Conservation (phyloP, 2,113 vertebrate genomes). For the Tetraodon nigroviridis region DNA sequence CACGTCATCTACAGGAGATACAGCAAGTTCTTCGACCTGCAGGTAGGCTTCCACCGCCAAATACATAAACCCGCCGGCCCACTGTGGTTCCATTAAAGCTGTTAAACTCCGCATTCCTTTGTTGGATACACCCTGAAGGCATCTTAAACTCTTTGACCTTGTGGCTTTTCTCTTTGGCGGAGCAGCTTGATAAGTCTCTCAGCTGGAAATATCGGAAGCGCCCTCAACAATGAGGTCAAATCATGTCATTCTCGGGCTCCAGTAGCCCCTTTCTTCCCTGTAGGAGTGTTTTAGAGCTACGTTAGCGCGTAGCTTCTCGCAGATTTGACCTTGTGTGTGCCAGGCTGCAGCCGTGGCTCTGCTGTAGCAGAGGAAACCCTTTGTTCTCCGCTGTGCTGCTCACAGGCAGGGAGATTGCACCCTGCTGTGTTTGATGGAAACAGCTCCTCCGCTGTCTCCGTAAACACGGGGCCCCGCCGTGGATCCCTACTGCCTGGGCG, state of each 20-base stretch:
- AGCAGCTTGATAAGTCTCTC: slow-evolving; percentile 44
- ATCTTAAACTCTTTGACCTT: slow-evolving; percentile 30
- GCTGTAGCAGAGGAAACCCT: slow-evolving; percentile 57
- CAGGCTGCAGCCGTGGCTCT: slow-evolving; percentile 28
- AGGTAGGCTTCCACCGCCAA: slow-evolving; percentile 72
- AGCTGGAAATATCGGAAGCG: too few relatives aligned
- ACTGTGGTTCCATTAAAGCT: neutral
- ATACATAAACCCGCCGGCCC: neutral
- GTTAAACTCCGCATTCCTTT: neutral
- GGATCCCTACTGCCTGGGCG: slow-evolving; percentile 42
- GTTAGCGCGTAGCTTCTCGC: slow-evolving; percentile 9
- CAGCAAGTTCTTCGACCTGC: slow-evolving; percentile 96
- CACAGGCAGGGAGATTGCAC: slow-evolving; percentile 60
- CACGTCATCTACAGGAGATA: slow-evolving; percentile 93
- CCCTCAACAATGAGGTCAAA: too few relatives aligned
- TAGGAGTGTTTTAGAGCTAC: neutral
- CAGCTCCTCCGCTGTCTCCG: slow-evolving; percentile 53
- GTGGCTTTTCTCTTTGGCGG: slow-evolving; percentile 15
- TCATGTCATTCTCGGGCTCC: too few relatives aligned
- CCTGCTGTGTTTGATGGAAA: slow-evolving; percentile 51
- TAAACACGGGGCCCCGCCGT: slow-evolving; percentile 56
- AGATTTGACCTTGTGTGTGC: slow-evolving; percentile 25
- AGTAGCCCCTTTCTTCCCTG: too few relatives aligned
- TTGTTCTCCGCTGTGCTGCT: slow-evolving; percentile 64
- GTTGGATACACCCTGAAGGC: slow-evolving; percentile 3